Evolutionary conservation across 2,888 invertebrate genomes (phyloP), one percentile per base, ranked within the genome.

Genomic region (Lysandra bellargus): DNA sequence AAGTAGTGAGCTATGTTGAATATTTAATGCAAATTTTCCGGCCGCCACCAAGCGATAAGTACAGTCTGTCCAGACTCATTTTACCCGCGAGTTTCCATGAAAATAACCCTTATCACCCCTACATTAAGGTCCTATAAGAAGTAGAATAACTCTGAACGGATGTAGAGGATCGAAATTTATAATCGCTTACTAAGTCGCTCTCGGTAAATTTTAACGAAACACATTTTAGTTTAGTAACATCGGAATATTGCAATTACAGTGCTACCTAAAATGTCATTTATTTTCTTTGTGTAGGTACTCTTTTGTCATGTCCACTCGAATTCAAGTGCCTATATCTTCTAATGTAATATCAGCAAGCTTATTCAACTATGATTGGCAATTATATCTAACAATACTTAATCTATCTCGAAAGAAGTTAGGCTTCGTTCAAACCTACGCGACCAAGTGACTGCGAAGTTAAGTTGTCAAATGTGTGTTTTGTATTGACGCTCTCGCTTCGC

Each of bases 1-100:
- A 44, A 23, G n/a, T 44, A 44, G 74, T 74, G 40, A 73, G 44
- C 40, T 7, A 74, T 74, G 44, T n/a, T 74, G 74, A 74, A 44
- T 74, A 74, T 74, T 74, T 44, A 74, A 74, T 74, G 74, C 74
- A 74, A 74, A 74, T 74, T 74, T 74, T 44, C 44, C 44, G n/a
- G 40, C 44, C 44, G 74, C 74, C n/a, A n/a, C 44, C n/a, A 44
- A 44, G 74, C 74, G 74, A 74, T 44, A 74, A 74, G 74, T 74
- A 74, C 44, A 57, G 57, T 57, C 57, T 17, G 57, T 57, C 1
- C 57, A 17, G 57, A 57, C 17, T 57, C 0, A 17, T 57, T 57
- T 57, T 57, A 57, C 57, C 57, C 57, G 57, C 57, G 17, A 17
- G 17, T 57, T 57, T 17, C 4, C 0, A 57, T 57, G 57, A 57